Percentiles rank a stretch among this genome's conserved stretches.
Conservation (phyloP, 2,888 invertebrate genomes). For the Meghimatium bilineatum region DNA sequence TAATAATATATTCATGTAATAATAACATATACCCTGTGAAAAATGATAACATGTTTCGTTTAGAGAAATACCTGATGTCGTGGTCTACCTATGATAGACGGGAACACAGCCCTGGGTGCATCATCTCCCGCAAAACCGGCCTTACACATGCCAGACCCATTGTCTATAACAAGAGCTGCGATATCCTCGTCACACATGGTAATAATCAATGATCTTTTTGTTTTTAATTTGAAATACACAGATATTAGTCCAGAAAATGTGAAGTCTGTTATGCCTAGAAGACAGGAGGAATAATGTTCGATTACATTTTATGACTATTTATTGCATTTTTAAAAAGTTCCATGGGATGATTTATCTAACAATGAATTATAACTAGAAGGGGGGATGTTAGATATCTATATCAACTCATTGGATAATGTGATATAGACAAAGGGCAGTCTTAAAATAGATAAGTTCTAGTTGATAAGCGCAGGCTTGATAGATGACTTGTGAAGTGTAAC, state of each 20-base stretch:
- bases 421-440: background rate
- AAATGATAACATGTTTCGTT: background rate
- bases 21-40: too few relatives aligned
- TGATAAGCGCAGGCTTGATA: background rate
- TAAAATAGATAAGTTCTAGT: background rate
- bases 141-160: slow-evolving; percentile 85
- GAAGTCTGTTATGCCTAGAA: too few relatives aligned
- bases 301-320: background rate
- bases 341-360: background rate
- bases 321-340: background rate
- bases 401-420: background rate
- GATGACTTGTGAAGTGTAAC: background rate
- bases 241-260: background rate
- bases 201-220: background rate
- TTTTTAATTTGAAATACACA: background rate
- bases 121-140: slow-evolving; percentile 70
- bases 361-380: background rate
- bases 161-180: slow-evolving; percentile 89
- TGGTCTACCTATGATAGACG: slow-evolving; percentile 61
- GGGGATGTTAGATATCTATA: background rate
- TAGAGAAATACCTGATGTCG: slow-evolving; percentile 31
- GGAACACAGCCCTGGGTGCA: slow-evolving; percentile 67
- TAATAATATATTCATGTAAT: too few relatives aligned
- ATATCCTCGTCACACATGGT: slow-evolving; percentile 49
- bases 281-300: too few relatives aligned